Conservation (phyloP, 2,113 vertebrate genomes). For the Gambusia holbrooki region DNA sequence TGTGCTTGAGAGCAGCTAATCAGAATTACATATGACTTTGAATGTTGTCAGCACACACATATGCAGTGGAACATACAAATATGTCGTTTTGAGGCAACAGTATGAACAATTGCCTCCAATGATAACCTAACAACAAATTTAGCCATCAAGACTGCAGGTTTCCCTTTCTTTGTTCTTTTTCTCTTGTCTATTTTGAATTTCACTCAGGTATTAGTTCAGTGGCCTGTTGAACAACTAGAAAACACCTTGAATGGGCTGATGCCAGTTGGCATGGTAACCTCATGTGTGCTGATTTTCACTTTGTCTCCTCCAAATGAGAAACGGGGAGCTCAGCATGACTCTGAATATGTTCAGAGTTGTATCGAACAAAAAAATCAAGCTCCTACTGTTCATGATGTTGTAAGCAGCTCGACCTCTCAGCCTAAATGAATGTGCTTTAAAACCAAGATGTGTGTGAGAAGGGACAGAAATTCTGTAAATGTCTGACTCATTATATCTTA, state of each 20-base stretch:
- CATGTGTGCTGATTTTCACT: constrained; percentile 14
- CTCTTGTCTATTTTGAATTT: constrained; percentile 39
- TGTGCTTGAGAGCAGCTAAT: not conserved
- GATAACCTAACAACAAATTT: constrained; percentile 23
- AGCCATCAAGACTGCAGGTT: constrained; percentile 28
- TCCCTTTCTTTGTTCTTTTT: constrained; percentile 57
- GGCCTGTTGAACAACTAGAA: constrained; percentile 32
- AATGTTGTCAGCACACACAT: not conserved
- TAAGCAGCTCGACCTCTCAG: constrained; percentile 7
- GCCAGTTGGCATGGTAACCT: constrained; percentile 50
- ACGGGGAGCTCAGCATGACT: not conserved
- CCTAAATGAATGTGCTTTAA: not conserved
- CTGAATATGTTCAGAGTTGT: constrained; percentile 1
- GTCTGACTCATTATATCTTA: not conserved
- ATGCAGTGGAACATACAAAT: not conserved
- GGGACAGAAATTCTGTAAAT: constrained; percentile 9
- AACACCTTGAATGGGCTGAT: constrained; percentile 11
- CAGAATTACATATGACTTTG: no score
- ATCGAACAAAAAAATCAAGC: constrained; percentile 13
- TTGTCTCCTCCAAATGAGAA: constrained; percentile 1
- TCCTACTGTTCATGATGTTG: constrained; percentile 2
- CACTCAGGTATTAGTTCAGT: constrained; percentile 39
- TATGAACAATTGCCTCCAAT: not conserved
- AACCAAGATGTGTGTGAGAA: not conserved
- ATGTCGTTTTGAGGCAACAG: not conserved